phyloP scores from a whole-genome alignment of 2,113 vertebrate genomes.

The Pao palembangensis region DNA sequence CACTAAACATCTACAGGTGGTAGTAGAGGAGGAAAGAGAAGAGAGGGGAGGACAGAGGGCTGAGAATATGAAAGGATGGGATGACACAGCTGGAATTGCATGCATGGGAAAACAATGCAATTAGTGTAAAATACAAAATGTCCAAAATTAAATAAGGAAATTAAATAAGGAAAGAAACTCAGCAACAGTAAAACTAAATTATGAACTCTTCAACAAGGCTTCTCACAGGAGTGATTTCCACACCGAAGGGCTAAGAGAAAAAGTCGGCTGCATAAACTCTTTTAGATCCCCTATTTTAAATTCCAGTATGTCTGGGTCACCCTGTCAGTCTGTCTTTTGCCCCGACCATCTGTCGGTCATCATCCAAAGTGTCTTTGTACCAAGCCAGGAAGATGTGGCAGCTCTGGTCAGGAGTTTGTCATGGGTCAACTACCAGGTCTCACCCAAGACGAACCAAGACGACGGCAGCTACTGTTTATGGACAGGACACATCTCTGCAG shows the following conservation, averaged over 20 bases:
- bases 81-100: too few relatives aligned
- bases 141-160: conserved; percentile 36
- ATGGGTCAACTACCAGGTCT: conserved; percentile 60
- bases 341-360: conserved; percentile 46
- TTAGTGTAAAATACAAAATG: too few relatives aligned
- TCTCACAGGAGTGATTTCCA: conserved; percentile 21
- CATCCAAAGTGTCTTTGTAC: conserved; percentile 42
- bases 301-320: conserved; percentile 63
- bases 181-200: conserved; percentile 28
- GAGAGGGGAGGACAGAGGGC: neutral
- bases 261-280: conserved; percentile 44
- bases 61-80: conserved; percentile 7
- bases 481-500: conserved; percentile 26
- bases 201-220: neutral
- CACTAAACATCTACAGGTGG: conserved; percentile 53
- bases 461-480: conserved; percentile 49
- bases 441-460: conserved; percentile 52
- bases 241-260: conserved; percentile 27
- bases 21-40: conserved; percentile 18
- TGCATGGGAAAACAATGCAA: too few relatives aligned
- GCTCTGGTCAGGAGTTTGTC: conserved; percentile 64
- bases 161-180: conserved; percentile 8
- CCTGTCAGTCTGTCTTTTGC: conserved; percentile 51
- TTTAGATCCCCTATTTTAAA: conserved; percentile 56
- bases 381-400: conserved; percentile 58